phyloP scores from a whole-genome alignment of 2,888 invertebrate species.

The Phaedon cochleariae region DNA sequence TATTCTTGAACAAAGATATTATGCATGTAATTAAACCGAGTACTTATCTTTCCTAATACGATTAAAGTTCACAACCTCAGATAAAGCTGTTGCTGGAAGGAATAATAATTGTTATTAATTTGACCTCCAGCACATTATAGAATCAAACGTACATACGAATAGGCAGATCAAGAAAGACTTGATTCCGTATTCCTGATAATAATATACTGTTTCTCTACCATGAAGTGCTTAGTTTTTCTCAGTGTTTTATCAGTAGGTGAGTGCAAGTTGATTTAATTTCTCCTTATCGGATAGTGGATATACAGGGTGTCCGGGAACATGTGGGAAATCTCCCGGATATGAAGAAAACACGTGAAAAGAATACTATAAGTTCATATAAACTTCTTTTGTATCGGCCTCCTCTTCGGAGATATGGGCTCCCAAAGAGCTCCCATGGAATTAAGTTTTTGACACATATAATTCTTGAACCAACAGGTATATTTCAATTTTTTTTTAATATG shows the following conservation, averaged over 20 bases:
- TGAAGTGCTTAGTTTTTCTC: neutral
- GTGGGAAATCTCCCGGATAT: too few relatives aligned
- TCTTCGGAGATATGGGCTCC: too few relatives aligned
- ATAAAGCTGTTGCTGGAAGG: neutral
- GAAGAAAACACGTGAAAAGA: too few relatives aligned
- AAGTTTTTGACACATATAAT: too few relatives aligned
- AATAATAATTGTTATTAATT: slow-evolving; percentile 2
- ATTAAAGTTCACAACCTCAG: neutral
- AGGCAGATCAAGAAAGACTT: neutral
- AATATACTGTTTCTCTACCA: neutral
- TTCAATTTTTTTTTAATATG: too few relatives aligned
- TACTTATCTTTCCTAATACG: neutral
- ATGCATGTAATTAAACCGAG: neutral
- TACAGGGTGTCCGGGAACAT: too few relatives aligned
- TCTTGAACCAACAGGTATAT: too few relatives aligned
- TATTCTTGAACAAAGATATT: too few relatives aligned
- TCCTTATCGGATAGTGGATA: too few relatives aligned
- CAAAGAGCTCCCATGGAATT: too few relatives aligned
- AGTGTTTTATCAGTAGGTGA: neutral
- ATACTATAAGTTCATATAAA: too few relatives aligned
- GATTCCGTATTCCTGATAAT: neutral
- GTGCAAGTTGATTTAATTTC: neutral
- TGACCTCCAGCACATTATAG: neutral
- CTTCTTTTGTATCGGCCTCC: too few relatives aligned
- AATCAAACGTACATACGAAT: neutral